These are phyloP conservation scores for Empis stercorea DNA, from an alignment of 2,888 invertebrate species.

Conservation along the genomic window DNA sequence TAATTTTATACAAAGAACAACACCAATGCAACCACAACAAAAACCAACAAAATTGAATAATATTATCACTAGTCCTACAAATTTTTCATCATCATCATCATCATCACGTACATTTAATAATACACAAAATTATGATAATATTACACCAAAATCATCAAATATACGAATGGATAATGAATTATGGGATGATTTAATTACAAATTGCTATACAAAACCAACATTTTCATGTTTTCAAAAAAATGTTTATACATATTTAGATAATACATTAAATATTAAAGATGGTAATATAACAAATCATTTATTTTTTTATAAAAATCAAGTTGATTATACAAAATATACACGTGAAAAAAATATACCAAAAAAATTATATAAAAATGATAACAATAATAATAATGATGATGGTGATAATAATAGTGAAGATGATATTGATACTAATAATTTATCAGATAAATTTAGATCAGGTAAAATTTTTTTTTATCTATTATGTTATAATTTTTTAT, in stretches of 20 bases:
- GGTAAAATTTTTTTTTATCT: too few relatives aligned
- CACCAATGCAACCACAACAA: too few relatives aligned
- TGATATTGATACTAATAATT: conserved; percentile 21
- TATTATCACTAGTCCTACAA: too few relatives aligned
- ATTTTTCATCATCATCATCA: too few relatives aligned
- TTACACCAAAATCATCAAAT: neutral
- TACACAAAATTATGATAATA: neutral
- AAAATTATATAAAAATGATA: neutral
- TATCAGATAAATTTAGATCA: conserved; percentile 21
- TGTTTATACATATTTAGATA: conserved; percentile 58
- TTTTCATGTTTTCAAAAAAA: conserved; percentile 66
- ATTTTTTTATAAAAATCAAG: conserved; percentile 49
- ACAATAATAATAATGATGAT: conserved; percentile 18
- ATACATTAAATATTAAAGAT: conserved; percentile 50
- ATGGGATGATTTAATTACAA: conserved; percentile 60
- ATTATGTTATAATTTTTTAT: too few relatives aligned
- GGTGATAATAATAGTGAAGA: conserved; percentile 11
- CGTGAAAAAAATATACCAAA: conserved; percentile 24
- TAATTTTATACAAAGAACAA: too few relatives aligned
- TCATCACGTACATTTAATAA: neutral
- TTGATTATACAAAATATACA: conserved; percentile 44
- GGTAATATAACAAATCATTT: conserved; percentile 52
- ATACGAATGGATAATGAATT: conserved; percentile 47
- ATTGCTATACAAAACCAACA: conserved; percentile 53
- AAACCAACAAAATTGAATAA: too few relatives aligned